Conservation (phyloP, 2,113 vertebrate genomes). For the Eretmochelys imbricata region DNA sequence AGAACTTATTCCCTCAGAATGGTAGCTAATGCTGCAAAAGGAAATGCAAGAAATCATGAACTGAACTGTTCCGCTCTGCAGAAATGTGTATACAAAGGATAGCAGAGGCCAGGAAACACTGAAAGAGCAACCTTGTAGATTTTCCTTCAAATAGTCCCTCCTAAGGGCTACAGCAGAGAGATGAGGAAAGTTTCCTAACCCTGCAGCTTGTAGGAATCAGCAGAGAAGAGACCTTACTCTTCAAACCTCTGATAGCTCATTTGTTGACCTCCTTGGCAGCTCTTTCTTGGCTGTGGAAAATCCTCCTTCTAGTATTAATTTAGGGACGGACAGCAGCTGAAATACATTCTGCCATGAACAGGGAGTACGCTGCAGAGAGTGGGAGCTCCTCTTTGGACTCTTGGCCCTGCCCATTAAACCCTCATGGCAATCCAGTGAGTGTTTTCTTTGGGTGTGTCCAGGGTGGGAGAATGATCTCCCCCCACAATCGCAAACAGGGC, state of each 20-base stretch:
- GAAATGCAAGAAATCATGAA: background rate
- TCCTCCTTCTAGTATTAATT: background rate
- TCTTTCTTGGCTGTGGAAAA: background rate
- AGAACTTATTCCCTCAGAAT: rapidly evolving
- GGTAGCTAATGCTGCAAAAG: background rate
- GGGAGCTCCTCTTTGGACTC: background rate
- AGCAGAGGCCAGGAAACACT: background rate
- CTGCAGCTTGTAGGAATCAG: background rate
- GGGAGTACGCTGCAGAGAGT: background rate
- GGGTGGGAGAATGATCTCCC: too few species aligned
- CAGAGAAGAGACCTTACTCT: background rate
- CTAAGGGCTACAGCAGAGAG: background rate
- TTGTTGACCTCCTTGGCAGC: background rate
- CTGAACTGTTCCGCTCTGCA: background rate
- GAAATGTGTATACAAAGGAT: background rate
- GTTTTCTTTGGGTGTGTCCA: background rate
- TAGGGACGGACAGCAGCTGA: background rate
- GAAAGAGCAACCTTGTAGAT: background rate
- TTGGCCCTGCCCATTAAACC: background rate
- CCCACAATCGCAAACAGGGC: background rate
- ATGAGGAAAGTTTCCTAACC: background rate
- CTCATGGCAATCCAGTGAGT: background rate
- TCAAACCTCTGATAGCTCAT: background rate
- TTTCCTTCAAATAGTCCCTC: background rate
- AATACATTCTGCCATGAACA: background rate